These are phyloP conservation scores for Odontamblyopus lacepedii DNA, from an alignment of 2,797 vertebrate genomes.

Conservation along the genomic window DNA sequence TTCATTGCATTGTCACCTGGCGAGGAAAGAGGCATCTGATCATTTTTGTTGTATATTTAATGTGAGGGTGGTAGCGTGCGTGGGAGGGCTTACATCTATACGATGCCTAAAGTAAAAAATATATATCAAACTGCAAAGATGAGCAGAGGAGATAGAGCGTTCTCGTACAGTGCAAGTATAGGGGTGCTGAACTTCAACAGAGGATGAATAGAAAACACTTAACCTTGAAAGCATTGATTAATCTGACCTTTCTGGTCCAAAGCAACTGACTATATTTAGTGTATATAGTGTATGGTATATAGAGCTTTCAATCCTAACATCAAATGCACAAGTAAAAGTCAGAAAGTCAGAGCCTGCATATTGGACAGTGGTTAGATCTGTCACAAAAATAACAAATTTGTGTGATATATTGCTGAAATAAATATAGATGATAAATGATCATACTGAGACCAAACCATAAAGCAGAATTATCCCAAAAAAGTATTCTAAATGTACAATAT, in stretches of 20 bases:
- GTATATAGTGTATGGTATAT: not conserved
- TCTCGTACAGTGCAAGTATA: slow-evolving; percentile 23
- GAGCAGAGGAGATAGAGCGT: slow-evolving; percentile 39
- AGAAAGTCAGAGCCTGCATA: not conserved
- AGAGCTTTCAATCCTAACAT: not conserved
- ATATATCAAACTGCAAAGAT: slow-evolving; percentile 45
- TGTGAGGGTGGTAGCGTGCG: slow-evolving; percentile 2
- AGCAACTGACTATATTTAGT: slow-evolving; percentile 18
- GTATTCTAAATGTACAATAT: too few species aligned
- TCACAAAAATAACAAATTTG: too few species aligned
- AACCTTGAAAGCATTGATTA: slow-evolving; percentile 53
- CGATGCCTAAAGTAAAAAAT: slow-evolving; percentile 37
- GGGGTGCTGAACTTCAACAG: slow-evolving; percentile 28
- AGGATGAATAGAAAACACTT: slow-evolving; percentile 48
- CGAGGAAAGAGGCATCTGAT: slow-evolving; percentile 44
- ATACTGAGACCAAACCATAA: too few species aligned
- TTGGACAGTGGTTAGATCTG: not conserved
- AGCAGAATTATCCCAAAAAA: too few species aligned
- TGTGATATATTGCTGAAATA: too few species aligned
- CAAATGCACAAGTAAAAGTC: not conserved
- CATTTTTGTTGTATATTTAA: slow-evolving; percentile 14
- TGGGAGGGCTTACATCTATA: slow-evolving; percentile 14
- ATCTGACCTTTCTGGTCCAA: slow-evolving; percentile 44
- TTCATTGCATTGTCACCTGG: slow-evolving; percentile 62
- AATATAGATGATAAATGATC: too few species aligned